Percentiles rank a stretch among this genome's conserved stretches.
These are phyloP conservation scores for Halcyon smyrnensis DNA, from an alignment of 2,797 vertebrate genomes.

Conservation along the genomic window DNA sequence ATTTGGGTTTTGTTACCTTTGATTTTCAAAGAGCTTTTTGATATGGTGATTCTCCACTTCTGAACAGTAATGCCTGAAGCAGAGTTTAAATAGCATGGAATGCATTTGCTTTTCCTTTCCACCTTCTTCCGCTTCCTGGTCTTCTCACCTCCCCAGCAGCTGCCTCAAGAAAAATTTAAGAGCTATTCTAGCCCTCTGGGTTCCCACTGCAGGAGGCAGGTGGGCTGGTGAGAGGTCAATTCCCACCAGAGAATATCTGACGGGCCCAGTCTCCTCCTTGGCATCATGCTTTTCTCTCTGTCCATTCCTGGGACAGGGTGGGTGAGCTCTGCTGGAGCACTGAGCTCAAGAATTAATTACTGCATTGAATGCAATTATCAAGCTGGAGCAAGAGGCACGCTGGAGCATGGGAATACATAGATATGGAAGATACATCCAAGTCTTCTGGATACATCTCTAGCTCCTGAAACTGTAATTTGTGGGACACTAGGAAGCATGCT, in stretches of 20 bases:
- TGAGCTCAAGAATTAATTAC: neutral
- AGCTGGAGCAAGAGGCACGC: neutral
- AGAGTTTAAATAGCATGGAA: conserved; percentile 16
- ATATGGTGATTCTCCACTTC: conserved; percentile 42
- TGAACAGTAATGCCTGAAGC: conserved; percentile 29
- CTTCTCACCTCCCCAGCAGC: neutral
- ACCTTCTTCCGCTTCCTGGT: neutral
- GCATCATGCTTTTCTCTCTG: neutral
- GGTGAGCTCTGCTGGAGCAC: neutral
- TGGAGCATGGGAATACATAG: neutral
- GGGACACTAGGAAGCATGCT: neutral
- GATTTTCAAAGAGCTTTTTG: conserved; percentile 58
- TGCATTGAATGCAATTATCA: neutral
- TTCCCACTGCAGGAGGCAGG: neutral
- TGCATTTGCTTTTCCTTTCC: neutral
- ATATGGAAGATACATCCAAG: neutral
- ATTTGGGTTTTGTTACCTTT: conserved; percentile 13
- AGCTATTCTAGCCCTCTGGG: neutral
- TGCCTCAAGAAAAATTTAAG: neutral
- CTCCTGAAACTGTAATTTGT: neutral
- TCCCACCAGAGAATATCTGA: neutral
- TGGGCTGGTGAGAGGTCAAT: neutral
- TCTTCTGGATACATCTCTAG: neutral
- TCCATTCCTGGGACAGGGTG: accelerated
- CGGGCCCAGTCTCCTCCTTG: neutral